Evolutionary conservation across 2,888 invertebrate genomes (phyloP), one percentile per base, ranked within the genome.

Genomic region (Fragum fragum): DNA sequence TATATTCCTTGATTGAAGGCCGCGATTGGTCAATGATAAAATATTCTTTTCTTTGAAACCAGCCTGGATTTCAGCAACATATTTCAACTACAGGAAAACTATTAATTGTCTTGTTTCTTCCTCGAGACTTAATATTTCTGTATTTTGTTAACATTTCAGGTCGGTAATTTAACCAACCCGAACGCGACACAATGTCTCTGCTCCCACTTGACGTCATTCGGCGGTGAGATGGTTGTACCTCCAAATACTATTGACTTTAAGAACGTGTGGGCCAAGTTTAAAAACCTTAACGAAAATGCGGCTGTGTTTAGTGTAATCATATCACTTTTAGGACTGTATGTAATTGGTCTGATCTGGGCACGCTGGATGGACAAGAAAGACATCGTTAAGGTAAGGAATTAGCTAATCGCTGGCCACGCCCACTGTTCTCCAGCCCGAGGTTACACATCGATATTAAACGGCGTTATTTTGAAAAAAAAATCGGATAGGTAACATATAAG

Each of bases 181-280:
- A 89, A 89, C 78, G 85, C 87, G 47, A 94, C 94, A 0, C 91
- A 92, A 75, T 94, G 94, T 79, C 79, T 92, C 32, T 94, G 93
- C 72, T 92, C 86, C 55, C 94, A 94, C 80, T 87, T 94, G 87
- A 94, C 94, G 5, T 93, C 94, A 3, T 94, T 94, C 78, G 94
- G 94, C 1, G 92, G 94, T 14, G 94, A 94, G 85, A 91, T 94
- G 72, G 93, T 90, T 9, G 94, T 94, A 3, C 93, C 94, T 5
- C 93, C 93, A 1, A 94, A 94, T 87, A 94, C 94, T 14, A 94
- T 94, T 72, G 93, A 94, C 90, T 94, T 94, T 86, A 91, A 81
- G 73, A 94, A 93, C 36, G 94, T 94, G 5, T 94, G 92, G 92
- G 90, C 90, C 26, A 93, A 93, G 87, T 94, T 94, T 85, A 91